Conservation (phyloP, 2,113 vertebrate genomes). For the Bujurquina vittata region DNA sequence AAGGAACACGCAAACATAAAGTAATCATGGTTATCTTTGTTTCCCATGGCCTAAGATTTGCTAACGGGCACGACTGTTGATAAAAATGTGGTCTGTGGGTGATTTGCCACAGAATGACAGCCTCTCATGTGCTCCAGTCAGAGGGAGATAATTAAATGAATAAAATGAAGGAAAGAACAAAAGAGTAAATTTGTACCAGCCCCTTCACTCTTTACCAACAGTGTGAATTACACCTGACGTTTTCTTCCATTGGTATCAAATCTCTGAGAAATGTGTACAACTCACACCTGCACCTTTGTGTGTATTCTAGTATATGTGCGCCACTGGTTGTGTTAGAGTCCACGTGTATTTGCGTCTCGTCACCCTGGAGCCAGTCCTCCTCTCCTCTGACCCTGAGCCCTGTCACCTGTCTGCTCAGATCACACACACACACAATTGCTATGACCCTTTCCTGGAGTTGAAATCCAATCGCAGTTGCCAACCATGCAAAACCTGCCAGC, state of each 20-base stretch:
- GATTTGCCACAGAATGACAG: not conserved
- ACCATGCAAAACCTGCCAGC: slow-evolving; percentile 57
- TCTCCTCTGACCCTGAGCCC: slow-evolving; percentile 71
- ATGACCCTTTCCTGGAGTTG: slow-evolving; percentile 66
- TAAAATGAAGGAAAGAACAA: slow-evolving; percentile 1
- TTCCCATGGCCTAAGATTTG: slow-evolving; percentile 24
- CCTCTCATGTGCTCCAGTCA: slow-evolving; percentile 16
- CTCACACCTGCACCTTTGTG: slow-evolving; percentile 17
- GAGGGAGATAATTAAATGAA: slow-evolving; percentile 14
- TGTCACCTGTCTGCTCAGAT: slow-evolving; percentile 76
- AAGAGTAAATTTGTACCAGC: not conserved
- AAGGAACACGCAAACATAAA: slow-evolving; percentile 42
- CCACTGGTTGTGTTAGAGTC: not conserved
- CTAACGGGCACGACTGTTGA: not conserved
- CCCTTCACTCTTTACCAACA: not conserved
- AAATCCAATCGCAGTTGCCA: slow-evolving; percentile 59
- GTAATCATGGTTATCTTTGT: slow-evolving; percentile 27
- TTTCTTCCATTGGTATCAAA: slow-evolving; percentile 44
- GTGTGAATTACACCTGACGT: slow-evolving; percentile 28
- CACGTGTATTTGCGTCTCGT: slow-evolving; percentile 45
- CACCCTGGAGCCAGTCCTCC: slow-evolving; percentile 66
- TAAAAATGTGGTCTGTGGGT: slow-evolving; percentile 32
- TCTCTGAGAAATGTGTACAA: slow-evolving; percentile 31
- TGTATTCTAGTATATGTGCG: slow-evolving; percentile 21
- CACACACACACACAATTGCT: slow-evolving; percentile 57